Percentiles rank a stretch among this genome's conserved stretches.
Conservation (phyloP, 2,797 vertebrate species). For the Aythya fuligula region DNA sequence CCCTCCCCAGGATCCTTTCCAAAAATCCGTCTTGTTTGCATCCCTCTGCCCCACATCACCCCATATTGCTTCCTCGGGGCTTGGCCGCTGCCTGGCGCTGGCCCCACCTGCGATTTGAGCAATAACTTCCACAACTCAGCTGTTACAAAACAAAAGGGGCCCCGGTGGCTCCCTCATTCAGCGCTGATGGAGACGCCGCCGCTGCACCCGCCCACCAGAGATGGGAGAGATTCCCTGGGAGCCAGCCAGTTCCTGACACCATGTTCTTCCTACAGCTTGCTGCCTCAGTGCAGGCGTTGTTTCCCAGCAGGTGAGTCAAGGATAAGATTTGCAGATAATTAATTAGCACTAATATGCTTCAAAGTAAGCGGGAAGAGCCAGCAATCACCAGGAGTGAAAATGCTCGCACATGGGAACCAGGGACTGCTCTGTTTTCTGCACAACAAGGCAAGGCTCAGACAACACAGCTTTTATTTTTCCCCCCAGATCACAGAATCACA, state of each 20-base stretch:
- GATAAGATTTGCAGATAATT: constrained; percentile 42
- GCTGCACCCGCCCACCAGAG: not conserved
- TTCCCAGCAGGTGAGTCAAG: not conserved
- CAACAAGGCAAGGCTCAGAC: not conserved
- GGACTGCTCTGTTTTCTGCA: not conserved
- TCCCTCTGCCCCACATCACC: too few relatives aligned
- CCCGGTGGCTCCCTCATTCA: not conserved
- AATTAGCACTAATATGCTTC: not conserved
- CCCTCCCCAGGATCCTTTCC: too few relatives aligned
- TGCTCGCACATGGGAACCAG: fast-evolving
- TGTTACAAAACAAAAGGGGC: not conserved
- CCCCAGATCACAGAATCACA: not conserved
- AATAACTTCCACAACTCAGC: not conserved
- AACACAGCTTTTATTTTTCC: not conserved
- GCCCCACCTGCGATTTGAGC: not conserved
- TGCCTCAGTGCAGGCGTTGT: not conserved
- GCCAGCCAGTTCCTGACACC: constrained; percentile 8
- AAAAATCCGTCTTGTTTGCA: too few relatives aligned
- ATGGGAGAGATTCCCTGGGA: not conserved
- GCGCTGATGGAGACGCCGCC: fast-evolving
- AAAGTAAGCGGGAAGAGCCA: not conserved
- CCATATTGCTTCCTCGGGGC: too few relatives aligned
- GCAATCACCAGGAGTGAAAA: not conserved
- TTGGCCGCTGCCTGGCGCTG: too few relatives aligned
- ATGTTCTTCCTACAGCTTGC: not conserved